These are phyloP conservation scores for Caenorhabditis virilis DNA, from an alignment of 2,888 invertebrate genomes.

Conservation along the genomic window DNA sequence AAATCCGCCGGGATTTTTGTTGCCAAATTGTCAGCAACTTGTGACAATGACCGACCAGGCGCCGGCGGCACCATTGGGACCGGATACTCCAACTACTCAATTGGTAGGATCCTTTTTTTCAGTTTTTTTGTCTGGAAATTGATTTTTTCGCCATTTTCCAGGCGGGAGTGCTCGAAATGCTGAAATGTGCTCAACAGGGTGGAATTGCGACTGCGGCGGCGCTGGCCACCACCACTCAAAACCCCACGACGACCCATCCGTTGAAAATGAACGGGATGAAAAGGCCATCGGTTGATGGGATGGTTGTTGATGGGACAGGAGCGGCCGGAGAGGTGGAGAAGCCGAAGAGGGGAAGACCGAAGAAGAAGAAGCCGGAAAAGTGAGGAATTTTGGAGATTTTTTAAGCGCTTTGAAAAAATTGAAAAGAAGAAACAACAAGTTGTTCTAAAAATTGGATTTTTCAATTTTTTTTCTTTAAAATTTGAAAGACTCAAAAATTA, in stretches of 20 bases:
- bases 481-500: too few species aligned
- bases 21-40: too few species aligned
- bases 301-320: constrained; percentile 11
- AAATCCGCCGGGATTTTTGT: too few species aligned
- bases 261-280: constrained; percentile 17
- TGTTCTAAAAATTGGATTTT: too few species aligned
- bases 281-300: constrained; percentile 14
- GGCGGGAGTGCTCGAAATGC: constrained; percentile 25
- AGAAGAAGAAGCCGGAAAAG: constrained; percentile 54
- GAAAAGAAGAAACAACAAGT: background rate
- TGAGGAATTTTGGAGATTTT: constrained; percentile 9
- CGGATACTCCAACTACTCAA: constrained; percentile 26
- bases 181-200: constrained; percentile 11
- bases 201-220: background rate
- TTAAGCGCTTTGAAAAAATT: background rate
- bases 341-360: constrained; percentile 52
- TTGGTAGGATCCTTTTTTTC: constrained; percentile 5
- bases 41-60: too few species aligned
- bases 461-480: too few species aligned
- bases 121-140: too few species aligned
- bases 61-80: constrained; percentile 14
- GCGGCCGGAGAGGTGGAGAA: too few species aligned
- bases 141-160: too few species aligned
- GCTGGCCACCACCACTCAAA: background rate
- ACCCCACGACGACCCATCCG: too few species aligned